A percentile compares a stretch with the other conserved stretches of the same genome.
phyloP scores from a whole-genome alignment of 2,113 vertebrate genomes.

The Spermophilus dauricus region DNA sequence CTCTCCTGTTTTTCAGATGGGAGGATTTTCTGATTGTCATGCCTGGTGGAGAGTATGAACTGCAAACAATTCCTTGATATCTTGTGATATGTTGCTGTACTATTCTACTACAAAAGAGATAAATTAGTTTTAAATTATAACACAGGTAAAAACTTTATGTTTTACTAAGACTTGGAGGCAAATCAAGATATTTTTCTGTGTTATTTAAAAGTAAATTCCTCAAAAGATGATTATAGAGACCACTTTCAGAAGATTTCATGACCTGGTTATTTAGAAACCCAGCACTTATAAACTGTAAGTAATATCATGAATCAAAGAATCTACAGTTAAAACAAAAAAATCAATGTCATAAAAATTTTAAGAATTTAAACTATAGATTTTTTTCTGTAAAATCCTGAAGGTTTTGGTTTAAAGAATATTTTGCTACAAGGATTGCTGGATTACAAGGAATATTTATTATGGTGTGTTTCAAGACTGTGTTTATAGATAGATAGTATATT shows the following conservation, averaged over 20 bases:
- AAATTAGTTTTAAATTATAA: conserved; percentile 50
- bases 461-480: conserved; percentile 13
- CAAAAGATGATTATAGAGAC: neutral
- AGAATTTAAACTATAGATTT: neutral
- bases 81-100: neutral
- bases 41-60: neutral
- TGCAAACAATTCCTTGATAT: conserved; percentile 44
- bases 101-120: conserved; percentile 5
- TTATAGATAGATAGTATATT: conserved; percentile 37
- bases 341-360: conserved; percentile 17
- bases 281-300: neutral
- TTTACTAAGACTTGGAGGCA: conserved; percentile 3
- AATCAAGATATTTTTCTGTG: neutral
- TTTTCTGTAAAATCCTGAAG: neutral
- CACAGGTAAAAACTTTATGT: conserved; percentile 57
- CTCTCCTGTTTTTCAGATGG: neutral
- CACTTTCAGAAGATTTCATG: conserved; percentile 20
- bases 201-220: conserved; percentile 33
- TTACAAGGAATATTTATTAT: conserved; percentile 20
- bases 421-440: neutral
- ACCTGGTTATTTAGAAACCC: conserved; percentile 47
- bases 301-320: neutral
- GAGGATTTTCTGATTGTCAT: conserved; percentile 28
- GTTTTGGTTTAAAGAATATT: conserved; percentile 25
- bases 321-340: conserved; percentile 10